Evolutionary conservation across 2,797 vertebrate genomes (phyloP), one percentile per base, ranked within the genome.

Genomic region (Poeciliopsis infans): DNA sequence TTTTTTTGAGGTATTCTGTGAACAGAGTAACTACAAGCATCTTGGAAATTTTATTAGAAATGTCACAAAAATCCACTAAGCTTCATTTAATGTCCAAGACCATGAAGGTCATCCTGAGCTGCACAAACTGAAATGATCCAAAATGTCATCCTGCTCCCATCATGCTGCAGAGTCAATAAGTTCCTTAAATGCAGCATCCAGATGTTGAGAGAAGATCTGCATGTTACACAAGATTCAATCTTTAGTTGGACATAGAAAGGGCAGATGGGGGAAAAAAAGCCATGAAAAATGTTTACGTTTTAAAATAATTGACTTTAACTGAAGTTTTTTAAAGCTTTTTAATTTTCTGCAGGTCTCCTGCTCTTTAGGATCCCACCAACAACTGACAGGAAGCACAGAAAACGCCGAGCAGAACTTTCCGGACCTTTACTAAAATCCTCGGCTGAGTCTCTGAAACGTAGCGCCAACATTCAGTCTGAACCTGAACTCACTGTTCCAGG

Each of bases 401-500:
- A 57, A 47, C 23, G 47, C 16, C 76, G 7, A 7, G 49, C 3
- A 72, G 84, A 90, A 92, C 85, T 51, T 74, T 85, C 16, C 33
- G 80, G 41, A 16, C 77, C 68, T 85, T 86, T 83, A 87, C 16
- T 64, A 80, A 0, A 57, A 79, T 87, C 83, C 10, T 88, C 84
- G 83, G 75, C 81, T 39, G 47, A 75, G 74, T 75, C 25, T 11
- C 49, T 36, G 20, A 31, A 79, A 77, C 66, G 13, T 12, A 43
- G 36, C 16, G 59, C 7, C 47, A 61, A 74, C 53, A 28, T 25
- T 41, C 68, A 28, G 25, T 43, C 55, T 15, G 64, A 36, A 64
- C 18, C 4, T 12, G 1, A 59, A 92, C 95, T 97, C 94, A 99
- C 98, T 98, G 96, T 89, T 98, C 96, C 86, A 98, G 95, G 84